Conservation (phyloP, 2,888 invertebrate genomes). For the Acronicta leporina region DNA sequence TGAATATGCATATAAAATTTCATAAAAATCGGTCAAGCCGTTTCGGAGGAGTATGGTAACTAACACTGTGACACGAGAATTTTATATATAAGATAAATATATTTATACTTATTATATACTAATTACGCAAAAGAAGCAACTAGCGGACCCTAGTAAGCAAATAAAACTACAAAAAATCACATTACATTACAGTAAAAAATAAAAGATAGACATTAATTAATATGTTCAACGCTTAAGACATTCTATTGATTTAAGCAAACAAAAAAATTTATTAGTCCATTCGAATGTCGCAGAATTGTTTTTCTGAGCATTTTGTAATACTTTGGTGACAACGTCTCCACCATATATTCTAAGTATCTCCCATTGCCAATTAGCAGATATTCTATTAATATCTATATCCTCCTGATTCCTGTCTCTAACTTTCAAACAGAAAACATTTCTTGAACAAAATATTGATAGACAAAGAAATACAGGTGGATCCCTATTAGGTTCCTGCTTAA, state of each 20-base stretch:
- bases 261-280: slow-evolving; percentile 68
- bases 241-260: slow-evolving; percentile 70
- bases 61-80: no score
- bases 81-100: no score
- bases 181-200: background rate
- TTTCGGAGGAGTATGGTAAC: no score
- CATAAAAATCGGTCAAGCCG: no score
- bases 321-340: slow-evolving; percentile 66
- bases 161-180: background rate
- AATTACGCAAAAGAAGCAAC: no score
- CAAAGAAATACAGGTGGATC: slow-evolving; percentile 66
- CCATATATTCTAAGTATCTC: slow-evolving; percentile 76
- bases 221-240: slow-evolving; percentile 28
- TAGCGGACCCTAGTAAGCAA: no score
- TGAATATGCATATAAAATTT: no score
- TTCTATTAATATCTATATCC: slow-evolving; percentile 65
- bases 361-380: slow-evolving; percentile 83
- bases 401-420: slow-evolving; percentile 66
- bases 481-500: slow-evolving; percentile 66
- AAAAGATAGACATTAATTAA: background rate
- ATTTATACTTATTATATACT: no score
- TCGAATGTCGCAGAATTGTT: slow-evolving; percentile 56
- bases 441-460: slow-evolving; percentile 65
- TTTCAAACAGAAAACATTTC: slow-evolving; percentile 71
- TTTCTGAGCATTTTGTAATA: slow-evolving; percentile 69